Conservation (phyloP, 2,113 vertebrate species). For the Thamnophis sirtalis region DNA sequence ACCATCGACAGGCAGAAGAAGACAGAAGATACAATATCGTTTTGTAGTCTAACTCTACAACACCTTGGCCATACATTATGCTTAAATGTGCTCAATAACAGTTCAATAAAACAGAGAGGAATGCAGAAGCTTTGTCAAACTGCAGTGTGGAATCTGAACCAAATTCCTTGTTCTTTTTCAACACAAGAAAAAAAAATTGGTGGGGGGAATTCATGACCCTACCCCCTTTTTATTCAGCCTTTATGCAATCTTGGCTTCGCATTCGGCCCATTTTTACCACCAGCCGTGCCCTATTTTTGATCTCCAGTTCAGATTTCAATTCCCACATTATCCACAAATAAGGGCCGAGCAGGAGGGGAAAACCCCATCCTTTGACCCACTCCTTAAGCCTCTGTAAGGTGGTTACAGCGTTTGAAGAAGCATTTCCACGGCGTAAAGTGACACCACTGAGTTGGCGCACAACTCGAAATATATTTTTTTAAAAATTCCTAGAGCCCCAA, state of each 20-base stretch:
- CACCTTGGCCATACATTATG: not conserved
- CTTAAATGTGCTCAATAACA: not conserved
- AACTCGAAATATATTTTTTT: not conserved
- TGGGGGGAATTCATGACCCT: no score
- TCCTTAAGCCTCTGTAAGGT: not conserved
- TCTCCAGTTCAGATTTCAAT: not conserved
- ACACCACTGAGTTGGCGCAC: fast-evolving
- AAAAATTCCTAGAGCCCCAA: not conserved
- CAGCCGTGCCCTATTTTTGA: not conserved
- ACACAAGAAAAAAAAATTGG: not conserved
- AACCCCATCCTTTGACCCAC: not conserved
- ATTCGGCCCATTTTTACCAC: not conserved
- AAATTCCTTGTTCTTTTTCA: not conserved
- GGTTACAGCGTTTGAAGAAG: not conserved
- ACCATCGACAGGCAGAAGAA: not conserved
- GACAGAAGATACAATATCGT: not conserved
- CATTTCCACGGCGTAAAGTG: not conserved
- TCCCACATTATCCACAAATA: not conserved
- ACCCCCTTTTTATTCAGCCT: not conserved
- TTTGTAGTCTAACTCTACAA: not conserved
- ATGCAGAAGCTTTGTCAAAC: not conserved
- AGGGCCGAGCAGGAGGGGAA: no score
- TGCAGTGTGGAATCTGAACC: not conserved
- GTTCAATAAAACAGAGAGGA: not conserved
- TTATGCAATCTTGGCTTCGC: not conserved